Conservation (phyloP, 2,888 invertebrate genomes). For the Mantis religiosa region DNA sequence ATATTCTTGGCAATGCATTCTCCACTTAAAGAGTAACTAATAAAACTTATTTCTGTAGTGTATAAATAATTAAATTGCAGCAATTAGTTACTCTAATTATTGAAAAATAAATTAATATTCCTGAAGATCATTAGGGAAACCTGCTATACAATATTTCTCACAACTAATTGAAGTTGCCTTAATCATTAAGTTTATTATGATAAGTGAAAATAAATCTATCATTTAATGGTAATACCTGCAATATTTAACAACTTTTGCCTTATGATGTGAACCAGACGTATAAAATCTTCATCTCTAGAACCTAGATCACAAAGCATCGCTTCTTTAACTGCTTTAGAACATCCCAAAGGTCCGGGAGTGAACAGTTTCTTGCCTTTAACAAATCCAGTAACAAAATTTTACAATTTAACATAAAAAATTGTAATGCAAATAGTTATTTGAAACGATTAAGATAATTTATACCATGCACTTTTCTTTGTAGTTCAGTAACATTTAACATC, state of each 20-base stretch:
- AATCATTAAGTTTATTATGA: too few species aligned
- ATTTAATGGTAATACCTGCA: not conserved
- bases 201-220: too few species aligned
- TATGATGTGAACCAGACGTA: constrained; percentile 41
- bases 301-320: constrained; percentile 45
- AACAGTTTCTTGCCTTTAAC: constrained; percentile 41
- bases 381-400: not conserved
- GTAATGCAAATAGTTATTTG: not conserved
- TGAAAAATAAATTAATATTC: too few species aligned
- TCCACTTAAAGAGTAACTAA: too few species aligned
- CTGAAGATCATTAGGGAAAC: too few species aligned
- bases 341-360: constrained; percentile 47
- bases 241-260: constrained; percentile 31
- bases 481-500: not conserved
- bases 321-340: constrained; percentile 41
- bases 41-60: too few species aligned
- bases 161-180: too few species aligned
- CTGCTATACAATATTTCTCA: too few species aligned
- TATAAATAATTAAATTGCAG: too few species aligned
- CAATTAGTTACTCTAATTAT: too few species aligned
- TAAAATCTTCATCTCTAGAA: constrained; percentile 45
- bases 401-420: not conserved
- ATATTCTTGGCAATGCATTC: too few species aligned
- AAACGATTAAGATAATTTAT: not conserved
- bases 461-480: not conserved